Evolutionary conservation across 2,888 invertebrate genomes (phyloP).

Genomic region (Sinopyrophorus schimmeli): DNA sequence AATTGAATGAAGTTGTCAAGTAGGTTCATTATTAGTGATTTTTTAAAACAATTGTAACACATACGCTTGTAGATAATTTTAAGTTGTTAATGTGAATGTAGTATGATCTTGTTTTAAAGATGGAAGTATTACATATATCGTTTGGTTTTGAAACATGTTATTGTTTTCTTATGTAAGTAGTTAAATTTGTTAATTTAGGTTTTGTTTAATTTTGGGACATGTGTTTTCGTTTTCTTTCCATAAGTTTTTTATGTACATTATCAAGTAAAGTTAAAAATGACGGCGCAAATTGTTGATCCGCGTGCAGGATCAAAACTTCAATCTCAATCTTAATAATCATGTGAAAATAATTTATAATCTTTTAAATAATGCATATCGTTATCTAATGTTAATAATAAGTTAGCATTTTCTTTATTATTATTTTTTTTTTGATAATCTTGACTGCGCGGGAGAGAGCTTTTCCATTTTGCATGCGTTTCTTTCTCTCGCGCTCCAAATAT

Average conservation of each 20-base stretch:
- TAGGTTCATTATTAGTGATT: slow-evolving; percentile 8
- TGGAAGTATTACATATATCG: slow-evolving; percentile 19
- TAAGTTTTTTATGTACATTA: no score
- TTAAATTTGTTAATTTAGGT: slow-evolving; percentile 25
- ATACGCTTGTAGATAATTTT: slow-evolving; percentile 27
- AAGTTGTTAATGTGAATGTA: slow-evolving; percentile 25
- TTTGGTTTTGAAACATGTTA: slow-evolving; percentile 19
- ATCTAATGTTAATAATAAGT: slow-evolving; percentile 1
- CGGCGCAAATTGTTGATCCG: no score
- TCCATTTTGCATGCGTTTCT: slow-evolving; percentile 8
- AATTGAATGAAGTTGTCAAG: no score
- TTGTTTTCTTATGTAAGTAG: slow-evolving; percentile 24
- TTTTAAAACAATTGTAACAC: slow-evolving; percentile 26
- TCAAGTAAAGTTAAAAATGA: no score
- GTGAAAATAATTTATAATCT: not conserved
- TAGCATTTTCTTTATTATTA: slow-evolving; percentile 5
- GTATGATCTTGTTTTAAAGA: slow-evolving; percentile 25
- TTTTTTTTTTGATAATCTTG: slow-evolving; percentile 1
- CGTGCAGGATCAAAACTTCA: not conserved
- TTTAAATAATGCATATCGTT: slow-evolving; percentile 13
- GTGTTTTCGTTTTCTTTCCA: slow-evolving; percentile 6
- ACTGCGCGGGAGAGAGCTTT: slow-evolving; percentile 14
- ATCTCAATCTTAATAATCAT: slow-evolving; percentile 3
- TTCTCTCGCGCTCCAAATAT: slow-evolving; percentile 17
- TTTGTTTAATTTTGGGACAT: no score